phyloP scores from a whole-genome alignment of 2,888 invertebrate species.

The Maniola hyperantus region DNA sequence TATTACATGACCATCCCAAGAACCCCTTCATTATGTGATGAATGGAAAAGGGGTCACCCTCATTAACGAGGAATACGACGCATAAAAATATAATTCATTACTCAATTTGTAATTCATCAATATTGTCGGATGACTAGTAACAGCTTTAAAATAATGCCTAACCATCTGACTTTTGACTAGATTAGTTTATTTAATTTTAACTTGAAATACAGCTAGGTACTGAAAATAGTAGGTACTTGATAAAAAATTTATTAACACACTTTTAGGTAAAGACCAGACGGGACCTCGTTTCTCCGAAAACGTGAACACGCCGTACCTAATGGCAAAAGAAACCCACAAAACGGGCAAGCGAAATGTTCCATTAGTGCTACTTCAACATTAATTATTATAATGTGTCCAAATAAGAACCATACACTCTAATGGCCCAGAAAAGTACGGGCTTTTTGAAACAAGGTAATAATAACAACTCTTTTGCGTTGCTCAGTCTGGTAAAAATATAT shows the following conservation, averaged over 20 bases:
- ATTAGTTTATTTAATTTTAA: no score
- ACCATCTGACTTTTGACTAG: no score
- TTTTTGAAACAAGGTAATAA: neutral
- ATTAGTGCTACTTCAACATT: slow-evolving; percentile 43
- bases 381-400: slow-evolving; percentile 38
- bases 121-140: no score
- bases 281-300: slow-evolving; percentile 6
- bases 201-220: neutral
- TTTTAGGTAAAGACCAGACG: neutral
- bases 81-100: no score
- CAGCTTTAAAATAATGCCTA: no score
- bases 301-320: slow-evolving; percentile 18
- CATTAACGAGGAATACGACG: no score
- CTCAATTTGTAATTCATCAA: no score
- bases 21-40: no score
- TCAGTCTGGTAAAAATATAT: no score
- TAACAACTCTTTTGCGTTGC: neutral
- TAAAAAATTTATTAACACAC: neutral
- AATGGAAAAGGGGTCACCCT: no score
- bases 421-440: slow-evolving; percentile 20
- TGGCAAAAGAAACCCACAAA: slow-evolving; percentile 45
- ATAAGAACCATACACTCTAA: slow-evolving; percentile 32
- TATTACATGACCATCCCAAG: no score
- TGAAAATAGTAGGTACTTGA: neutral
- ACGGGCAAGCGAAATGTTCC: slow-evolving; percentile 45